Percentiles rank a stretch among this genome's conserved stretches.
These are phyloP conservation scores for Pipistrellus pipistrellus DNA, from an alignment of 2,797 vertebrate species.

Conservation along the genomic window DNA sequence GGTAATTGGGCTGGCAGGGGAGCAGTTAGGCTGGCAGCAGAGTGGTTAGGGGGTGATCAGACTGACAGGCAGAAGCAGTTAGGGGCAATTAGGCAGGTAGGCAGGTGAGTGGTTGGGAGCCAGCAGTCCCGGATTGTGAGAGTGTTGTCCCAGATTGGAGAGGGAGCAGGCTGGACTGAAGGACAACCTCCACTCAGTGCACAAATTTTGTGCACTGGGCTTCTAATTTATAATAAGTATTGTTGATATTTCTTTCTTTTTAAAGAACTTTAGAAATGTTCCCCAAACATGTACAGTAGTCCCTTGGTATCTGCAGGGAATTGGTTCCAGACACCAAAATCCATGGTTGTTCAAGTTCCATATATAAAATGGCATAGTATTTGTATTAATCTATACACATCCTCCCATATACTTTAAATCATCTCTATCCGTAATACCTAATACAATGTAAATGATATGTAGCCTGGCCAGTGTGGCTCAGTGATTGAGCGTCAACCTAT, in stretches of 20 bases:
- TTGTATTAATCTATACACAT: not conserved
- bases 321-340: not conserved
- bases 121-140: no score
- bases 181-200: no score
- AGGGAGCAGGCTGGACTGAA: no score
- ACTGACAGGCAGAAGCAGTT: no score
- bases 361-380: not conserved
- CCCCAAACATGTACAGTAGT: not conserved
- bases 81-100: no score
- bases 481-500: no score
- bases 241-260: constrained; percentile 25
- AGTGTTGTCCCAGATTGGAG: no score
- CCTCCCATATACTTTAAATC: not conserved
- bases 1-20: no score
- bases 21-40: no score
- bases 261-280: constrained; percentile 35
- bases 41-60: no score
- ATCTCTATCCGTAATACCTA: not conserved
- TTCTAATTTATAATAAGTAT: not conserved
- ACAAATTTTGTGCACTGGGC: no score
- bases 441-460: not conserved
- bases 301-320: not conserved
- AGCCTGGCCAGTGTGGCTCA: not conserved
- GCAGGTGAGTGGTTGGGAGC: no score
- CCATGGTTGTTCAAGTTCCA: not conserved